A percentile compares a stretch with the other conserved stretches of the same genome.
Conservation (phyloP, 2,888 invertebrate genomes). For the Trissonchulus latispiculum region DNA sequence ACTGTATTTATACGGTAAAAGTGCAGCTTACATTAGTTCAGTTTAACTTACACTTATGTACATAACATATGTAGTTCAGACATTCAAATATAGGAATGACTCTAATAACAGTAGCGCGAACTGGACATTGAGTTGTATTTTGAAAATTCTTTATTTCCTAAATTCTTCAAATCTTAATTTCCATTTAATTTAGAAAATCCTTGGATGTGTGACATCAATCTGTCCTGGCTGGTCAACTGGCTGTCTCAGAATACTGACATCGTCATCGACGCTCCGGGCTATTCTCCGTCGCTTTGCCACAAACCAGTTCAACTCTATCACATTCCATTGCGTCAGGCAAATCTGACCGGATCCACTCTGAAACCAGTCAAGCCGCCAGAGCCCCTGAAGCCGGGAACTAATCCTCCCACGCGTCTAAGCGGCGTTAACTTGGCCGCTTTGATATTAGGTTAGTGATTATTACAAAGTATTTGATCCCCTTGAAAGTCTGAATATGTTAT, state of each 20-base stretch:
- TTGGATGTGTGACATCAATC: slow-evolving; percentile 40
- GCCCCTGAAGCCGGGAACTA: background rate
- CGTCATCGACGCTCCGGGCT: slow-evolving; percentile 31
- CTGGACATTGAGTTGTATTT: too few relatives aligned
- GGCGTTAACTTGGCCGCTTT: slow-evolving; percentile 21
- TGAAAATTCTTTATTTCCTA: too few relatives aligned
- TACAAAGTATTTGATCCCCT: too few relatives aligned
- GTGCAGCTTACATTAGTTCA: too few relatives aligned
- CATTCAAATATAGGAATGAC: background rate
- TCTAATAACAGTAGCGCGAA: background rate
- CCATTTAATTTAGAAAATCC: slow-evolving; percentile 41
- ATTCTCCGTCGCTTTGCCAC: slow-evolving; percentile 37
- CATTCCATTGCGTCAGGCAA: slow-evolving; percentile 11
- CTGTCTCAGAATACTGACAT: slow-evolving; percentile 40
- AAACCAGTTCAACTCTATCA: slow-evolving; percentile 35
- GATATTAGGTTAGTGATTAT: slow-evolving; percentile 27
- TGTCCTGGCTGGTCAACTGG: slow-evolving; percentile 41
- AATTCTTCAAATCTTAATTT: background rate
- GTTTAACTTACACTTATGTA: too few relatives aligned
- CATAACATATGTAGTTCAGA: background rate
- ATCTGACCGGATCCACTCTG: slow-evolving; percentile 10
- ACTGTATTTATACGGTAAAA: slow-evolving; percentile 40
- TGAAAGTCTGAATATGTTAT: too few relatives aligned
- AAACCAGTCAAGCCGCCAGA: background rate
- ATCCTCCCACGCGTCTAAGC: too few relatives aligned